phyloP scores from a whole-genome alignment of 1,140 invertebrate species.

The Brachionus rotundiformis region DNA sequence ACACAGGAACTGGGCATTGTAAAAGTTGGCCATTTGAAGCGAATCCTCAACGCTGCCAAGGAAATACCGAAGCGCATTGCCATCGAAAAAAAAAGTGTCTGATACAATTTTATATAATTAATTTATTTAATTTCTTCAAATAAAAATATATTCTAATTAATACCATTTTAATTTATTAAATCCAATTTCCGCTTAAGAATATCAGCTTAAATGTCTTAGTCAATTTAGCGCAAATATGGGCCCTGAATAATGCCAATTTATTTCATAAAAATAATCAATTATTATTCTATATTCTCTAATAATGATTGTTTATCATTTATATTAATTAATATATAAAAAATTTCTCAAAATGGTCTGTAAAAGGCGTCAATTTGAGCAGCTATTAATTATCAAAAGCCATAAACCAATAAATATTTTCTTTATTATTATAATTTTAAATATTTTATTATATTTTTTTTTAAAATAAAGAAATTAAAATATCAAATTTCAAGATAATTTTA shows the following conservation, averaged over 20 bases:
- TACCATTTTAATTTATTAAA: slow-evolving; percentile 2
- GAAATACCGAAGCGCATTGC: slow-evolving; percentile 20
- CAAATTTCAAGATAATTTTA: slow-evolving; percentile 12
- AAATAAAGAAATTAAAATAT: neutral
- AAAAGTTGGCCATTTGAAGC: slow-evolving; percentile 89
- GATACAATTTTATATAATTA: neutral
- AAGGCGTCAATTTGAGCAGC: neutral
- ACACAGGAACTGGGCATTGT: slow-evolving; percentile 81
- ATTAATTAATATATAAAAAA: too few species aligned
- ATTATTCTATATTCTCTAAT: neutral
- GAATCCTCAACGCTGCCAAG: slow-evolving; percentile 75
- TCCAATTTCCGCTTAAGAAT: neutral
- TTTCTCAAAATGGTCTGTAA: neutral
- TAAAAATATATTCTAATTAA: neutral
- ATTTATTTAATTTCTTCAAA: neutral
- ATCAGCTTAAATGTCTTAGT: neutral
- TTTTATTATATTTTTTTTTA: neutral
- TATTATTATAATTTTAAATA: slow-evolving; percentile 8
- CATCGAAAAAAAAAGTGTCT: slow-evolving; percentile 47
- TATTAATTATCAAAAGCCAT: slow-evolving; percentile 20
- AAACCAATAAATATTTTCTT: slow-evolving; percentile 3
- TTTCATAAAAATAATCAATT: neutral
- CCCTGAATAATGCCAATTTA: too few species aligned
- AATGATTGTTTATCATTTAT: slow-evolving; percentile 1
- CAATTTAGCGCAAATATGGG: too few species aligned